Evolutionary conservation across 2,113 vertebrate genomes (phyloP), one percentile per base, ranked within the genome.

Genomic region (Nibea albiflora): DNA sequence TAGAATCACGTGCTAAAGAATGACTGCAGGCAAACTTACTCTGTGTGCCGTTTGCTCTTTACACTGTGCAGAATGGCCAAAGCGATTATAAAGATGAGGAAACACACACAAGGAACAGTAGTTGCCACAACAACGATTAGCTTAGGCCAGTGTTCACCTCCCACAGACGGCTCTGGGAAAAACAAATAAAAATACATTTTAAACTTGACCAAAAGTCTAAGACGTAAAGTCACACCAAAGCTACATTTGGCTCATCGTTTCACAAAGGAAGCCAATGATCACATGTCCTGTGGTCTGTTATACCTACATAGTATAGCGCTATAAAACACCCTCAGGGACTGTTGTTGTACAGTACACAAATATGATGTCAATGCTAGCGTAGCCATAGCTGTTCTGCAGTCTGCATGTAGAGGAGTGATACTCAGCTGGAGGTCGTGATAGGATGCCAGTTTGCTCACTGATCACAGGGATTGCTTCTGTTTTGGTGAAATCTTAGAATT

Each of bases 1-100:
- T 0, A 24, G 0, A 52, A 11, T 28, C 8, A 11, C 5, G 2
- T 57, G 39, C 28, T 28, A 14, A 42, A 54, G 11, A 53, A 58
- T 49, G 22, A 15, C 9, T 22, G 1, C 7, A 61, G 20, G 1
- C 9, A 50, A n/a, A 80, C 88, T 71, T 78, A 92, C 91, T 6
- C 0, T 22, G 20, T 0, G 22, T 2, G 15, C 2, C 0, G 1
- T 78, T 46, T 85, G 56, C n/a, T n/a, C n/a, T n/a, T n/a, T n/a
- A n/a, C n/a, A n/a, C 15, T 72, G 12, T 1, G 44, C 31, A 78
- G n/a, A 58, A 78, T 12, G 4, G 4, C 20, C 2, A 58, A 69
- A 74, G 3, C 12, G 3, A 76, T 10, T 35, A 73, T 11, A 39
- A 90, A 72, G 12, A 81, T 11, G 49, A 88, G 58, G 75, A 15